A percentile compares a stretch with the other conserved stretches of the same genome.
Conservation (phyloP, 1,140 invertebrate species). For the Tetramorium alpestre region DNA sequence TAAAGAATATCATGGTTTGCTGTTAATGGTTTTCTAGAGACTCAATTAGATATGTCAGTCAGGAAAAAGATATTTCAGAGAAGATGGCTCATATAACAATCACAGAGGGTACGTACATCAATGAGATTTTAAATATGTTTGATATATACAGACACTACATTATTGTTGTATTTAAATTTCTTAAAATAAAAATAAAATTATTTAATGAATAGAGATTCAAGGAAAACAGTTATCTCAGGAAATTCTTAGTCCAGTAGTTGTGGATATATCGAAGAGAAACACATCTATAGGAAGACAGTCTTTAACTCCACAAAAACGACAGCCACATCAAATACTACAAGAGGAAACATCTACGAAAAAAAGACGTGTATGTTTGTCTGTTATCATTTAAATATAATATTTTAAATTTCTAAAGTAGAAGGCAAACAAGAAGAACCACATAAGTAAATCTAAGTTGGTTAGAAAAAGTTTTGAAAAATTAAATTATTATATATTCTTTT, state of each 20-base stretch:
- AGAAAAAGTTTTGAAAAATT: neutral
- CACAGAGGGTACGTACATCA: neutral
- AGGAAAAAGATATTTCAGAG: neutral
- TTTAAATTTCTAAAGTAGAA: neutral
- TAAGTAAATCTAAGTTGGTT: too few relatives aligned
- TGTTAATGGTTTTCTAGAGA: neutral
- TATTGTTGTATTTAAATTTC: too few relatives aligned
- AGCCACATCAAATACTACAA: too few relatives aligned
- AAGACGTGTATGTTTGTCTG: slow-evolving; percentile 3
- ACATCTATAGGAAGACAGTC: too few relatives aligned
- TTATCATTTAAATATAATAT: neutral
- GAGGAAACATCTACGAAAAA: neutral
- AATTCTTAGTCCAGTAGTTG: neutral
- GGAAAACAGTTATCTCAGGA: neutral
- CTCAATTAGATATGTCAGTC: neutral
- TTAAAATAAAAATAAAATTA: neutral
- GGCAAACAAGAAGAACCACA: neutral
- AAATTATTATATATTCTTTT: neutral
- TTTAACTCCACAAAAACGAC: too few relatives aligned
- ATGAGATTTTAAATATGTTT: neutral
- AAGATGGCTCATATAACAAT: neutral
- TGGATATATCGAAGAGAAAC: neutral
- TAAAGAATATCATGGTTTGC: neutral
- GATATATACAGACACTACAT: too few relatives aligned
- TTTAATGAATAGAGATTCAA: neutral